Base-by-base conservation (phyloP, 64 coral and sea anemone genomes). In the Pocillopora damicornis region DNA sequence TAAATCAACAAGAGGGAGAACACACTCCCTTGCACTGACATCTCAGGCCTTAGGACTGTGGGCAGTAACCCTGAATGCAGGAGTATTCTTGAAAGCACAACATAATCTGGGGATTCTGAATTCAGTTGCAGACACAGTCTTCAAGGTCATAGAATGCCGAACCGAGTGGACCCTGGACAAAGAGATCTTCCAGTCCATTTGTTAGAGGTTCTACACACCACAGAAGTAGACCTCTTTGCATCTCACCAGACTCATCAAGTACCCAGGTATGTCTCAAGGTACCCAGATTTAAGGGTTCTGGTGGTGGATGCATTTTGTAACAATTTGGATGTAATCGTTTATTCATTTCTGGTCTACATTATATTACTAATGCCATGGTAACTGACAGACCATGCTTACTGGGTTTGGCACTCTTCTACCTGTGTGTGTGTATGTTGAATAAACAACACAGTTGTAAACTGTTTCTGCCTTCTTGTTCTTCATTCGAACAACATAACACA, bases 261-360 rank as follows among this genome's bases (percentile, higher is more conserved):
- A 75, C 73, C 73, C 73, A n/a, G n/a, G n/a, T n/a, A 75, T 37
- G 73, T 75, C 30, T 75, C 73, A 12, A 75, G 73, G 73, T 75
- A 75, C 73, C 73, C 73, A 75, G 73, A 75, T n/a, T 37, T 66
- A 59, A 77, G 77, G 22, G 77, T 77, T 69, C 61, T 89, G 23
- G 88, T 77, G 13, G 77, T 77, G 7, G 88, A 89, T 89, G 88
- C 88, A 62, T n/a, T n/a, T n/a, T n/a, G n/a, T n/a, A n/a, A n/a
- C n/a, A n/a, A n/a, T n/a, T n/a, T n/a, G n/a, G n/a, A n/a, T n/a
- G n/a, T n/a, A n/a, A n/a, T n/a, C n/a, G n/a, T n/a, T n/a, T n/a
- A n/a, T n/a, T n/a, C n/a, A n/a, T n/a, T n/a, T n/a, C n/a, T n/a
- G n/a, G n/a, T n/a, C n/a, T n/a, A n/a, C n/a, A n/a, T n/a, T n/a